Base-by-base conservation (phyloP, 2,113 vertebrate genomes). In the Trematocara zebra region DNA sequence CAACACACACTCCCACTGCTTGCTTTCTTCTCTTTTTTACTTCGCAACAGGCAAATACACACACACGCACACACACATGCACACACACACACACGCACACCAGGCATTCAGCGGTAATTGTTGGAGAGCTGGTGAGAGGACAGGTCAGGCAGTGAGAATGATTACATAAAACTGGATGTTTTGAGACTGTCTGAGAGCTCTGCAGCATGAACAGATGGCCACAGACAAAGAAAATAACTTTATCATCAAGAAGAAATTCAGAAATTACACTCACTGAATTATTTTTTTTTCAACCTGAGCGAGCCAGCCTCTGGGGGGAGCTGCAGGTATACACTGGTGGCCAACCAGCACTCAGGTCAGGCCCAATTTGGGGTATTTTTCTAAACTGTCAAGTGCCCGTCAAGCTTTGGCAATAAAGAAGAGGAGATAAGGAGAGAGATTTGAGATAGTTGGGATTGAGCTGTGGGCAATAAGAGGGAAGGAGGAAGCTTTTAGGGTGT, bases 361-460 rank as follows among this genome's bases (percentile, higher is more conserved):
- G 83, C 80, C 57, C 59, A 12, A 80, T 85, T 87, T 54, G 23
- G 69, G 56, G 44, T 56, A 69, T 81, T 88, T 91, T 88, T 85
- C 42, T 85, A 82, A 76, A 31, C 82, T 91, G 93, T 89, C 90
- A 87, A 81, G 84, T 47, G 84, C 40, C 67, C 82, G 81, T 93
- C 87, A 92, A 91, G 83, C 88, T 52, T 28, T 33, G 31, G 87
- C 85, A 88, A 92, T 90, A 91, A 91, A 89, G 89, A 49, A 69
- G 78, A 87, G 42, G 47, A 81, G 89, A 91, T 93, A 87, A 93
- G 90, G 90, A 59, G 80, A 18, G 85, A 90, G 87, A 91, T 91
- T 81, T 80, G 26, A 84, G 91, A 91, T 87, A 84, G 85, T 83
- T 88, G 82, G 87, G 88, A 92, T 79, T 90, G 87, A 91, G 88